phyloP scores from a whole-genome alignment of 2,888 invertebrate species.

The Megalurothrips usitatus region DNA sequence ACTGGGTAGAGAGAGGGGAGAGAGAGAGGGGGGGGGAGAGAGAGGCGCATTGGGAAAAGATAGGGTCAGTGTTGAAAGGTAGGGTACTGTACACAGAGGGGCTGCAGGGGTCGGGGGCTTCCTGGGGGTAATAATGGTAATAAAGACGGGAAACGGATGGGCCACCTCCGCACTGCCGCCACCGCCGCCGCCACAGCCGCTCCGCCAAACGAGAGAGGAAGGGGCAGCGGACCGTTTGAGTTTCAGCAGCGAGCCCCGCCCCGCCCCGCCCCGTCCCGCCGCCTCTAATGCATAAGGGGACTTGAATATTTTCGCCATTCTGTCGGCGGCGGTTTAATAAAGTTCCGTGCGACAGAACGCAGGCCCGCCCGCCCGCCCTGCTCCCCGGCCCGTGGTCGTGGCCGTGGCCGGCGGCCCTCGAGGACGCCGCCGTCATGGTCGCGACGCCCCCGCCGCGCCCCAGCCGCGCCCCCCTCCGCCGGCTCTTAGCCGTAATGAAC shows the following conservation, averaged over 20 bases:
- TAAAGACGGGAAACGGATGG: conserved; percentile 20
- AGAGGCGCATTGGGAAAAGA: too few species aligned
- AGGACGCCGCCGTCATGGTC: too few species aligned
- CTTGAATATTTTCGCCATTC: conserved; percentile 20
- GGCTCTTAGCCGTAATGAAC: not conserved
- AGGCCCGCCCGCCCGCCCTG: not conserved
- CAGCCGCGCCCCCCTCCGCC: too few species aligned
- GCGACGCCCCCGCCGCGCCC: too few species aligned
- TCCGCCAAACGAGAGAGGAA: not conserved
- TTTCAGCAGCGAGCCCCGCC: not conserved
- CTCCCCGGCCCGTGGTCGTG: not conserved
- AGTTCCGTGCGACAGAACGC: conserved; percentile 9
- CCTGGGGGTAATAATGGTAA: not conserved
- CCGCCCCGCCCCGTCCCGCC: not conserved
- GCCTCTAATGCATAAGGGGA: conserved; percentile 18
- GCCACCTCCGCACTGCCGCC: too few species aligned
- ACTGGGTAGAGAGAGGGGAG: too few species aligned
- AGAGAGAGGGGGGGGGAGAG: too few species aligned
- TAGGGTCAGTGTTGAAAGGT: too few species aligned
- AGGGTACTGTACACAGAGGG: too few species aligned
- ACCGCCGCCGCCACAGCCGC: not conserved
- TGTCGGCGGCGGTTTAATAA: conserved; percentile 13
- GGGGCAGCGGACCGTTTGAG: conserved; percentile 1
- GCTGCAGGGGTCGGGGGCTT: not conserved
- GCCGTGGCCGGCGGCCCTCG: not conserved